Evolutionary conservation across 2,113 vertebrate species (phyloP).

Genomic region (Corvus hawaiiensis): DNA sequence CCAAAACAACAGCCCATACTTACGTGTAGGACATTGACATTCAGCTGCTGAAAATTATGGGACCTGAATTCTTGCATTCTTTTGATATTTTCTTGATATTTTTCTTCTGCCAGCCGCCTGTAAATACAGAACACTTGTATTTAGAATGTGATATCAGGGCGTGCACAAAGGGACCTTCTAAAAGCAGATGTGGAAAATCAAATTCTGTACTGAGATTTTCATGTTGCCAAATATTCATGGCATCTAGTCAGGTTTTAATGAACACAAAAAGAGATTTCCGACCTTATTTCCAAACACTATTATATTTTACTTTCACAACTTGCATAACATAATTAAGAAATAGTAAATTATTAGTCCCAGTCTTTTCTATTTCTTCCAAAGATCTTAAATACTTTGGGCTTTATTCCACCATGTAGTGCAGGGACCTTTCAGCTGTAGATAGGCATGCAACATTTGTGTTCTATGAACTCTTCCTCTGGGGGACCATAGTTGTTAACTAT

Average conservation of each 20-base stretch:
- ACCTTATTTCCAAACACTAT: background rate
- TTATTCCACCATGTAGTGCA: background rate
- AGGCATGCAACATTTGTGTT: background rate
- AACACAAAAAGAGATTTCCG: background rate
- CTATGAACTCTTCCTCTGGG: background rate
- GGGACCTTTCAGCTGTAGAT: background rate
- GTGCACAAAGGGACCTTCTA: background rate
- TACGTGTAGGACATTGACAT: slow-evolving; percentile 65
- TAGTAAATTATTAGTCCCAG: background rate
- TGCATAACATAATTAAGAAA: background rate
- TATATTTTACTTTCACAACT: background rate
- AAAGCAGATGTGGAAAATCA: background rate
- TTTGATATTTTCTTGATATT: slow-evolving; percentile 77
- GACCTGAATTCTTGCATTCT: slow-evolving; percentile 73
- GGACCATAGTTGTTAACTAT: background rate
- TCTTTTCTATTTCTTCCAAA: background rate
- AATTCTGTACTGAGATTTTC: background rate
- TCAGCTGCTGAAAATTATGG: slow-evolving; percentile 64
- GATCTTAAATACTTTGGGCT: background rate
- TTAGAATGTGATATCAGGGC: background rate
- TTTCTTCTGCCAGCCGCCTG: slow-evolving; percentile 81
- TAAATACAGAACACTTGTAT: background rate
- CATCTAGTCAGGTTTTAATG: background rate
- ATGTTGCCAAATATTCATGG: background rate
- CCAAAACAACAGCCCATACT: background rate